Evolutionary conservation across 1,140 invertebrate species (phyloP), one percentile per base, ranked within the genome.

Genomic region (Trigoniulus corallinus): DNA sequence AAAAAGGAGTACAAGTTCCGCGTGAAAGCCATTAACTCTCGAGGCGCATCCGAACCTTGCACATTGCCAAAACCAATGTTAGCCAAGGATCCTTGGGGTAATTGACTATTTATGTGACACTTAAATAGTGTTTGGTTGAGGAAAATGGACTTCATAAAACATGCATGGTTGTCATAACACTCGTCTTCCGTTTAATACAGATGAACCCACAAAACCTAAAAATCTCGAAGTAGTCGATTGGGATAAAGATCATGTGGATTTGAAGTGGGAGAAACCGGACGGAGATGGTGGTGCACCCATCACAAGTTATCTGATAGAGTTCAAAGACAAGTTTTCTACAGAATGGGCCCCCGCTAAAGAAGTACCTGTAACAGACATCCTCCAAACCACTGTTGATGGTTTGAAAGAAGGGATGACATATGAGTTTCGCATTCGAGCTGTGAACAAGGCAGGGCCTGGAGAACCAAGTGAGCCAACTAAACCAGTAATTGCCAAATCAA

Each of bases 31-130:
- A 82, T 95, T 13, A 98, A 98, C 64, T 88, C 88, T 62, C 76
- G 74, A 60, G 75, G 75, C 4, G 59, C 63, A 21, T 71, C 88
- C 66, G 89, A 96, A 64, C 88, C 89, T 45, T 81, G 86, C 22
- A 68, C 81, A 7, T 87, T 91, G 59, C 79, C 72, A 53, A 91
- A 87, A 62, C 78, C 84, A 25, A 80, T 93, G 24, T 66, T 95
- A 42, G 92, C 93, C 34, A 97, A 97, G 70, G 91, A 98, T 81
- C 93, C 93, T 57, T 98, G 89, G 87, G 89, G 86, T 91, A 72
- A 71, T 43, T 41, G 7, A 34, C 7, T 48, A 27, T 49, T 15
- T 4, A 18, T 43, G 18, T 7, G 4, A 7, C 41, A 43, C 18
- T 43, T 43, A 7, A 34, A 34, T n/a, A n/a, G n/a, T n/a, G n/a